A percentile compares a stretch with the other conserved stretches of the same genome.
Evolutionary conservation across 92 coral and sea anemone genomes (phyloP).

Genomic region (Zoanthus sociatus): DNA sequence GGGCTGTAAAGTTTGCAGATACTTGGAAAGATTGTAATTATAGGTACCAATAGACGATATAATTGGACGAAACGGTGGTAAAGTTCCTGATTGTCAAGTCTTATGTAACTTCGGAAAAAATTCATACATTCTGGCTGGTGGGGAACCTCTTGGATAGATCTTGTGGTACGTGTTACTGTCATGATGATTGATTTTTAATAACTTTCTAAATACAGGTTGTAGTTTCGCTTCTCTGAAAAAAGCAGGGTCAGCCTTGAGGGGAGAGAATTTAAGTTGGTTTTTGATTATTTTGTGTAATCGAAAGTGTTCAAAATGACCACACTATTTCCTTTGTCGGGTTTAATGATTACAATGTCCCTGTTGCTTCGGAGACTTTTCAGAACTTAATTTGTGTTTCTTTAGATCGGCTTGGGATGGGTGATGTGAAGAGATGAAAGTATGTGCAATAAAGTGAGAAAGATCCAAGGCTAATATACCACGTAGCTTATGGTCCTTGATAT

Average conservation of each 20-base stretch:
- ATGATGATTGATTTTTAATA: too few relatives aligned
- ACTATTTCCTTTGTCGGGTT: too few relatives aligned
- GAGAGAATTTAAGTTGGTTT: neutral
- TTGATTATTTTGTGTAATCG: too few relatives aligned
- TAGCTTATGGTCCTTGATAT: neutral
- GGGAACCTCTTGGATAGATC: neutral
- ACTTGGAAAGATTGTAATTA: neutral
- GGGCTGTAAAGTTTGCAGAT: neutral
- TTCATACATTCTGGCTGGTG: neutral
- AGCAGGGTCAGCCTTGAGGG: slow-evolving; percentile 1
- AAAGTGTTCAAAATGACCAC: too few relatives aligned
- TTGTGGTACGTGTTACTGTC: too few relatives aligned
- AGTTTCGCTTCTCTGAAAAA: neutral
- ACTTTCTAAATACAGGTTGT: neutral
- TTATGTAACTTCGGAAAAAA: neutral
- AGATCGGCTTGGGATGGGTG: too few relatives aligned
- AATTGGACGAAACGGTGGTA: neutral
- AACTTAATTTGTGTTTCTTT: too few relatives aligned
- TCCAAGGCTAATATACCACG: too few relatives aligned
- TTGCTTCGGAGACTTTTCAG: too few relatives aligned
- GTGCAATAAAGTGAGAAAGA: too few relatives aligned
- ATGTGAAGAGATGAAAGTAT: too few relatives aligned
- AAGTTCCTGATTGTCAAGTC: neutral
- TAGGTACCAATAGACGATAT: neutral
- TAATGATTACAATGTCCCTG: too few relatives aligned